Conservation (phyloP, 2,888 invertebrate genomes). For the Lypha dubia region DNA sequence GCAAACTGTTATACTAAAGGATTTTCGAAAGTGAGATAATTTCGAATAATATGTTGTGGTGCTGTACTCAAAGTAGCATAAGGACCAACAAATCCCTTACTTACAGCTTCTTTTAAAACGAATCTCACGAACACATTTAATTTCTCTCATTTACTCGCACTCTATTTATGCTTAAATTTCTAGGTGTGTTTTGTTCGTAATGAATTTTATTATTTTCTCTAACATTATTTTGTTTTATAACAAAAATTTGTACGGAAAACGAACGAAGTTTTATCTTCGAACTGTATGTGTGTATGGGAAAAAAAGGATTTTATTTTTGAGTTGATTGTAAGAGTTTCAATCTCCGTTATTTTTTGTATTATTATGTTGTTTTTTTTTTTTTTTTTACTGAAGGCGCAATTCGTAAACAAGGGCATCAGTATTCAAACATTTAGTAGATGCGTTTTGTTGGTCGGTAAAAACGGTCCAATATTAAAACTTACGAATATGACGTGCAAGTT, state of each 20-base stretch:
- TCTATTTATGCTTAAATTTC: conserved; percentile 30
- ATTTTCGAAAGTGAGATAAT: conserved; percentile 24
- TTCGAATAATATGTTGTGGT: conserved; percentile 37
- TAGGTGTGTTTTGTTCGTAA: conserved; percentile 58
- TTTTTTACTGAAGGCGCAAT: conserved; percentile 63
- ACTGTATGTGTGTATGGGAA: conserved; percentile 44
- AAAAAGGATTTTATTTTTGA: conserved; percentile 39
- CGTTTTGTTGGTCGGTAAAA: conserved; percentile 73
- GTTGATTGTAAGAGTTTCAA: conserved; percentile 2
- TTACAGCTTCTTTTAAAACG: neutral
- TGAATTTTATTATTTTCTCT: conserved; percentile 5
- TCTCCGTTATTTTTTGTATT: conserved; percentile 5
- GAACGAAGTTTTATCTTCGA: conserved; percentile 66
- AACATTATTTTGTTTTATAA: conserved; percentile 27
- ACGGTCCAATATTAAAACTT: conserved; percentile 60
- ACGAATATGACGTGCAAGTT: neutral
- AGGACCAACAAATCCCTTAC: conserved; percentile 23
- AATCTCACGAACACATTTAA: neutral
- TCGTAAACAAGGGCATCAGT: conserved; percentile 72
- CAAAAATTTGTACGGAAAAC: conserved; percentile 26
- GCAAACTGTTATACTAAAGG: conserved; percentile 64
- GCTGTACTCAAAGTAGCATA: neutral
- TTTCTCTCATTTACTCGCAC: neutral
- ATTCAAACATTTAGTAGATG: conserved; percentile 72
- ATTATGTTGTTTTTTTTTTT: neutral